Evolutionary conservation across 1,140 invertebrate species (phyloP), one percentile per base, ranked within the genome.

Genomic region (Zaprionus vittiger): DNA sequence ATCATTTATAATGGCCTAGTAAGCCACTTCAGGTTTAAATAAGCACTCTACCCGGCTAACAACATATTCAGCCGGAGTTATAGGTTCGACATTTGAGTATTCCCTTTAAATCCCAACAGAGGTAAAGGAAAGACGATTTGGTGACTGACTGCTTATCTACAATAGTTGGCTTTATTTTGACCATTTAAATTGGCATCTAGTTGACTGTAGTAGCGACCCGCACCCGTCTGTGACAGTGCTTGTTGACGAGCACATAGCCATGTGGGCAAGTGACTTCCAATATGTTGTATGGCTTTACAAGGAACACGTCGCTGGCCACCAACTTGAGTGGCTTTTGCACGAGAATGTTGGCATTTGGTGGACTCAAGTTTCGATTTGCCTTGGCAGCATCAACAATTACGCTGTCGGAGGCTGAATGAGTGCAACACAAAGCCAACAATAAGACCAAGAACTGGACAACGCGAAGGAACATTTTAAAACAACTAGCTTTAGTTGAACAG

Each of bases 271-370:
- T 85, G 52, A 75, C 82, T 61, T 91, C 77, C 57, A 92, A 61
- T 56, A 92, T 91, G 56, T 92, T 92, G 69, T 92, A 92, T 2
- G 91, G 91, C 20, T 72, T 77, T 14, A 91, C 79, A 15, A 75
- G 37, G 26, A 91, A 37, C 1, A 71, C 38, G 34, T 66, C 69
- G 24, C 63, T 81, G 2, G 67, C 17, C 6, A 12, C 57, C 78
- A 79, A 77, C 0, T 44, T n/a, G 0, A 37, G 26, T 14, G 28
- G 34, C 37, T 44, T 24, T 11, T 67, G 22, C 5, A 22, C 41
- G 7, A 52, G 47, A 12, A 24, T 1, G 20, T 52, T 52, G 47
- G 12, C 20, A 52, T 52, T 52, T 24, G 41, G 6, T 28, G 56
- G 11, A 60, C 12, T 52, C 17, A 28, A 26, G 26, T 17, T 38